A percentile compares a stretch with the other conserved stretches of the same genome.
phyloP scores from a whole-genome alignment of 2,888 invertebrate genomes.

The Drosophila limbata region DNA sequence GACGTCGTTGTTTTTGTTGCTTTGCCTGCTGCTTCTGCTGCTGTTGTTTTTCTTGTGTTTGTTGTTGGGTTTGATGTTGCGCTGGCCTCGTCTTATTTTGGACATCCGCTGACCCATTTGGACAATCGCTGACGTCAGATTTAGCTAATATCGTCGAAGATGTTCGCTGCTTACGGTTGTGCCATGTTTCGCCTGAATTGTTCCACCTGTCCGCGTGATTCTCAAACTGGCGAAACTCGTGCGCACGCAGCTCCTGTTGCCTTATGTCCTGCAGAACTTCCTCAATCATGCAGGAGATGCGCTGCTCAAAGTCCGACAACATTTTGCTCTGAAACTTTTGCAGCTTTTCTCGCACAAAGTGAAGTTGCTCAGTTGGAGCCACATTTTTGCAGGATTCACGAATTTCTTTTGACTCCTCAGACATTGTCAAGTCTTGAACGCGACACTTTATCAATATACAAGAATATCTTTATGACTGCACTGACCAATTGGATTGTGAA shows the following conservation, averaged over 20 bases:
- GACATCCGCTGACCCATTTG: constrained; percentile 48
- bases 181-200: constrained; percentile 57
- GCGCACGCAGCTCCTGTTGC: constrained; percentile 76
- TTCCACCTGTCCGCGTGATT: constrained; percentile 8
- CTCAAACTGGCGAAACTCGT: constrained; percentile 81
- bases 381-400: constrained; percentile 8
- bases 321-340: constrained; percentile 75
- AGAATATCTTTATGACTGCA: constrained; percentile 1
- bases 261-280: constrained; percentile 83
- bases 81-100: constrained; percentile 36
- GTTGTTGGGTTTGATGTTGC: constrained; percentile 28
- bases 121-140: constrained; percentile 59
- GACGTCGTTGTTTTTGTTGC: constrained; percentile 42
- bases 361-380: constrained; percentile 39
- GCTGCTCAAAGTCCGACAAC: constrained; percentile 79
- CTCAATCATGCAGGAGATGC: constrained; percentile 81
- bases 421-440: constrained; percentile 37
- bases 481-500: constrained; percentile 12
- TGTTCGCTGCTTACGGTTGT: constrained; percentile 58
- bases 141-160: neutral
- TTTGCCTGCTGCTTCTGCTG: constrained; percentile 24
- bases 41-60: constrained; percentile 29
- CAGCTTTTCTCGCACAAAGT: constrained; percentile 71
- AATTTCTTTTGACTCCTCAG: constrained; percentile 20
- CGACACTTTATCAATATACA: neutral